Evolutionary conservation across 2,888 invertebrate genomes (phyloP), one percentile per base, ranked within the genome.

Genomic region (Limnephilus rhombicus): DNA sequence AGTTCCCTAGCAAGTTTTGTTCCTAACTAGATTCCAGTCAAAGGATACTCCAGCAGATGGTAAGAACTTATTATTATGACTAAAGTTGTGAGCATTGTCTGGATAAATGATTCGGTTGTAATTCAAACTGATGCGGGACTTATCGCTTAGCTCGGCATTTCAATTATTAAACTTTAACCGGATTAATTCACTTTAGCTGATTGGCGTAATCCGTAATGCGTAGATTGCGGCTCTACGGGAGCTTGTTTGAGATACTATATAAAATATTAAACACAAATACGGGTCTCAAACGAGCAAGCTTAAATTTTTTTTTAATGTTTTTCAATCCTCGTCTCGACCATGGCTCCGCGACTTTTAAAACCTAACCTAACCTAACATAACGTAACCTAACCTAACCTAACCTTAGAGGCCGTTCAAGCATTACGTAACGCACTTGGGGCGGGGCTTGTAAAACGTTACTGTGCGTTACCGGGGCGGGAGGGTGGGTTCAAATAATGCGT

Each of bases 51-150:
- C 15, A n/a, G 53, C 88, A 53, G 88, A 88, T 88, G 88, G 49
- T 88, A 68, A 88, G 68, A 88, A 53, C 86, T 68, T 68, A 68
- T 68, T 68, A 68, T 53, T 34, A 53, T 88, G 29, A 68, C 68
- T 68, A 88, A 88, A 88, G 53, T 88, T 88, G 12, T n/a, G 29
- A n/a, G 85, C 88, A 88, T 88, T 88, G 88, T 88, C 88, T 88
- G 88, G 53, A 88, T 88, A 88, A 88, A 88, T 88, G 53, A 88
- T 88, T 53, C 68, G 88, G 88, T 45, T 86, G 37, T 86, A 86
- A 41, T 86, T 86, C 45, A 86, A 86, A 37, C 86, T 29, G 45
- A 86, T 86, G 86, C 86, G 86, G 86, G 86, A 86, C 41, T 45
- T 86, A 41, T 45, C 41, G 86, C 49, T 86, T 86, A 86, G 86